Percentiles rank a stretch among this genome's conserved stretches.
Conservation (phyloP, 1,140 invertebrate species). For the Leptinotarsa defecta region DNA sequence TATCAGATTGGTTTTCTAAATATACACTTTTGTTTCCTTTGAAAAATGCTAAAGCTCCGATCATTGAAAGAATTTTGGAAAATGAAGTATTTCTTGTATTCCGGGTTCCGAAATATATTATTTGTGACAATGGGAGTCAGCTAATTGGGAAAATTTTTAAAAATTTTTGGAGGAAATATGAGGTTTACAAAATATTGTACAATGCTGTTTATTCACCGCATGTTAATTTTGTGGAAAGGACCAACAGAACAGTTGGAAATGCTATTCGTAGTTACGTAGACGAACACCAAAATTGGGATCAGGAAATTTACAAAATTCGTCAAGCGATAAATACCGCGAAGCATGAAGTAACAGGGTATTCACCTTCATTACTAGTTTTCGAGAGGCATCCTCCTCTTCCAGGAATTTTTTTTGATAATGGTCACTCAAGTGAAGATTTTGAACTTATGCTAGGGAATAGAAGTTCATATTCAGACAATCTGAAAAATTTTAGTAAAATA, state of each 20-base stretch:
- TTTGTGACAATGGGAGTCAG: conserved; percentile 9
- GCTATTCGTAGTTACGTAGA: conserved; percentile 17
- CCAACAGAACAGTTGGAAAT: not conserved
- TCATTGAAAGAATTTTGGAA: not conserved
- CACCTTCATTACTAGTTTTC: conserved; percentile 22
- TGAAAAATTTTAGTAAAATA: not conserved
- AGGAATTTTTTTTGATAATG: not conserved
- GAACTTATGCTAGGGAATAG: not conserved
- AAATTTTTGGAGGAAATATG: not conserved
- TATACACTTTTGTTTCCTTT: not conserved
- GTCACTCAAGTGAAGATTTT: not conserved
- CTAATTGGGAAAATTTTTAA: not conserved
- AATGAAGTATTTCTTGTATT: conserved; percentile 22
- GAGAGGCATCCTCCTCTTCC: conserved; percentile 1
- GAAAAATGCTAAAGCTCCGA: not conserved
- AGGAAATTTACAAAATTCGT: conserved; percentile 3
- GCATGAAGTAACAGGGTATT: conserved; percentile 5
- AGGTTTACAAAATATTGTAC: not conserved
- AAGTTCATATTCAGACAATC: not conserved
- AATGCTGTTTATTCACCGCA: not conserved
- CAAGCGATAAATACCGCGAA: conserved; percentile 21
- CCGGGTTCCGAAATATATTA: conserved; percentile 10
- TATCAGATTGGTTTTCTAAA: conserved; percentile 15
- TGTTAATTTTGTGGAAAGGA: not conserved
- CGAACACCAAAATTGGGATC: conserved; percentile 28